Conservation (phyloP, 2,888 invertebrate genomes). For the Epirrita christyi region DNA sequence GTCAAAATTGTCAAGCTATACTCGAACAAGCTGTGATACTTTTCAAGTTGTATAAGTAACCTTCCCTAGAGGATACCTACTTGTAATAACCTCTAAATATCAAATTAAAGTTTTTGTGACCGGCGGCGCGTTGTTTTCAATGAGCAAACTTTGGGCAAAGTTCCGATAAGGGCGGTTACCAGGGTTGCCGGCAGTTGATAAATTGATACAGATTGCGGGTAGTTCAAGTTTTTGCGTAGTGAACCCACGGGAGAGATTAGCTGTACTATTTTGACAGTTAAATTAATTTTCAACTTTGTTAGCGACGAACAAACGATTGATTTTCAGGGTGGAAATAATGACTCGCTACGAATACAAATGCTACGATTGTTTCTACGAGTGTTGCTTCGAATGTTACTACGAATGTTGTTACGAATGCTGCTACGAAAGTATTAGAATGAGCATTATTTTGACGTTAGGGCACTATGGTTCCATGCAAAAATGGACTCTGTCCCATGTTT, state of each 20-base stretch:
- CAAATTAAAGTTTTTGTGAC: constrained; percentile 40
- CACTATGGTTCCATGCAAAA: too few relatives aligned
- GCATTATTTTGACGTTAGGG: too few relatives aligned
- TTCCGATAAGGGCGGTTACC: constrained; percentile 45
- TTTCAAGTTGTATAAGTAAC: background rate
- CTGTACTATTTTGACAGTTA: constrained; percentile 36
- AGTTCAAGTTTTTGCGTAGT: constrained; percentile 47
- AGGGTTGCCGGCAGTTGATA: constrained; percentile 49
- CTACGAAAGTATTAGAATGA: background rate
- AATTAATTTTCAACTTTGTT: constrained; percentile 20
- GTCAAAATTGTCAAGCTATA: too few relatives aligned
- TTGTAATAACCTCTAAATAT: constrained; percentile 12
- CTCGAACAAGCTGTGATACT: too few relatives aligned
- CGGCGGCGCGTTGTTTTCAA: constrained; percentile 48
- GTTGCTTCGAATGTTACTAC: background rate
- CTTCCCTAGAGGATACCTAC: constrained; percentile 9
- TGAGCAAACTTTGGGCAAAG: constrained; percentile 49
- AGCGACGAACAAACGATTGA: constrained; percentile 3
- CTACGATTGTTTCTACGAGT: background rate
- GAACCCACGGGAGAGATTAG: constrained; percentile 35
- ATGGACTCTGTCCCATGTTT: too few relatives aligned
- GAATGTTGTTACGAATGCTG: background rate
- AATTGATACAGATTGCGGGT: constrained; percentile 58
- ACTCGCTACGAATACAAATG: background rate
- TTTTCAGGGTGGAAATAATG: background rate